Conservation (phyloP, 2,113 vertebrate genomes). For the Trichechus manatus region DNA sequence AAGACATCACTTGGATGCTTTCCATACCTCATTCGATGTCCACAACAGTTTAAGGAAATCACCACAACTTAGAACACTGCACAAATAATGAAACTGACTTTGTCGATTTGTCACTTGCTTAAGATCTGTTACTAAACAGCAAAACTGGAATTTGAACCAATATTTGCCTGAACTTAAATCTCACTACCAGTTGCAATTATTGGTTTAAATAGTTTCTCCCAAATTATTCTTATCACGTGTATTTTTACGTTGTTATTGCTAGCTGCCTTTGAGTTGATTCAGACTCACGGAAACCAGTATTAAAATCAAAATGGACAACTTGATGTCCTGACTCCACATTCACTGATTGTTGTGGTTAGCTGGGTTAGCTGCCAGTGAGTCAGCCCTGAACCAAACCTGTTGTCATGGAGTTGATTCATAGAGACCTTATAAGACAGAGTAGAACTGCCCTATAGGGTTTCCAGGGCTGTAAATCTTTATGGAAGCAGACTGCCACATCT, state of each 20-base stretch:
- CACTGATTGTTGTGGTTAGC: background rate
- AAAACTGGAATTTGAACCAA: background rate
- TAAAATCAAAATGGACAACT: background rate
- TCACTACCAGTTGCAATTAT: background rate
- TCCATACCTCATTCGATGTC: background rate
- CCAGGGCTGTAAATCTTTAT: background rate
- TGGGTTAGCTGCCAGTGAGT: background rate
- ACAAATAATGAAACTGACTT: background rate
- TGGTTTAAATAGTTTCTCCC: background rate
- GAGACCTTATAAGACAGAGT: background rate
- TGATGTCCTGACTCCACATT: background rate
- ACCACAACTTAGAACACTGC: background rate
- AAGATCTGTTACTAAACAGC: background rate
- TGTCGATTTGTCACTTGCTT: background rate
- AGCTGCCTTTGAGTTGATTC: background rate
- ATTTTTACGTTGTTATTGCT: background rate
- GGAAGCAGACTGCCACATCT: background rate
- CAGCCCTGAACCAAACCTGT: background rate
- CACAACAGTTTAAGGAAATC: background rate
- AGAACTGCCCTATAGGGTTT: background rate
- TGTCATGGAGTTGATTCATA: background rate
- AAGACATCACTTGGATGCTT: background rate
- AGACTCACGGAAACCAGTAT: background rate
- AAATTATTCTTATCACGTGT: background rate
- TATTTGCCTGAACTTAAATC: background rate